Conservation (phyloP, 23 tunicate genomes). For the Corella eumyota region DNA sequence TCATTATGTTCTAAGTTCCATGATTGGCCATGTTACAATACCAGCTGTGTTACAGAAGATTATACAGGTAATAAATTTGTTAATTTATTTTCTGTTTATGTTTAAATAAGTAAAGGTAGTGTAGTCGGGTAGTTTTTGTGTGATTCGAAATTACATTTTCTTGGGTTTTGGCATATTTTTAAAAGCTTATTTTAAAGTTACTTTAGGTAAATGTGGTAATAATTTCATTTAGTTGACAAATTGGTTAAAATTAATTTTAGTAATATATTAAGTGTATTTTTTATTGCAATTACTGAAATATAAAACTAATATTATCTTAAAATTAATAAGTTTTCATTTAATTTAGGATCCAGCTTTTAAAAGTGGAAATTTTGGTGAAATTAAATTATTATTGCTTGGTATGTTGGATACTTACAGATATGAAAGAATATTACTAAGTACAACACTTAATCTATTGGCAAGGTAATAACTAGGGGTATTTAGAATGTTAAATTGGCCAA, state of each 20-base stretch:
- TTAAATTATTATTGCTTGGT: slow-evolving; percentile 62
- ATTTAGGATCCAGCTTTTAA: slow-evolving; percentile 72
- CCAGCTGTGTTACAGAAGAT: slow-evolving; percentile 88
- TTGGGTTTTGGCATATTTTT: too few relatives aligned
- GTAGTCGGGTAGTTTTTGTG: too few relatives aligned
- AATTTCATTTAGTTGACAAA: too few relatives aligned
- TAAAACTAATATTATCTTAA: too few relatives aligned
- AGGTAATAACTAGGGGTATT: slow-evolving; percentile 19
- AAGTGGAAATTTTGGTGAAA: slow-evolving; percentile 89
- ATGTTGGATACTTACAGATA: slow-evolving; percentile 92
- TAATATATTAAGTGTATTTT: too few relatives aligned
- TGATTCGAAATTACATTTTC: too few relatives aligned
- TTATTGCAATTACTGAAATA: too few relatives aligned
- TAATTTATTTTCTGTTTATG: neutral
- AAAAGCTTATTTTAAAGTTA: too few relatives aligned
- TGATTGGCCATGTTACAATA: slow-evolving; percentile 86
- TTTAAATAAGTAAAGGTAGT: too few relatives aligned
- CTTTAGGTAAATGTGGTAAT: too few relatives aligned
- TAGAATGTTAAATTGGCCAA: neutral
- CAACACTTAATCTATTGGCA: slow-evolving; percentile 56
- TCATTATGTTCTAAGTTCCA: slow-evolving; percentile 60
- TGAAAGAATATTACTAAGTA: slow-evolving; percentile 72
- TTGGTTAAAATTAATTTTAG: too few relatives aligned
- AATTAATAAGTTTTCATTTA: too few relatives aligned
- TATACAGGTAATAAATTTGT: slow-evolving; percentile 37